These are phyloP conservation scores for Calidris pugnax DNA, from an alignment of 2,113 vertebrate species.

Conservation along the genomic window DNA sequence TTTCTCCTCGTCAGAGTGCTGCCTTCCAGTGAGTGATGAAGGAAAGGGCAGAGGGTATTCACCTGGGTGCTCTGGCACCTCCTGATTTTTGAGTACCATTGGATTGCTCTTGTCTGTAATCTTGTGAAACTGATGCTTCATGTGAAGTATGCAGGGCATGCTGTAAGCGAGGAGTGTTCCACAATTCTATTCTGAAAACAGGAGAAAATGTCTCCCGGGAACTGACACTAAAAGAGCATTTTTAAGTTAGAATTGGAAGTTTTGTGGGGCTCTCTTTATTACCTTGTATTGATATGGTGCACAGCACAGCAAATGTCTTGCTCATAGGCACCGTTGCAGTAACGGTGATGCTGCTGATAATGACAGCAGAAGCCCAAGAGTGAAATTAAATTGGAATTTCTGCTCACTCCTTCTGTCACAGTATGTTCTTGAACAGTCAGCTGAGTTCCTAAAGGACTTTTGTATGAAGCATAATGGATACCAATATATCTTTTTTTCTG, in stretches of 20 bases:
- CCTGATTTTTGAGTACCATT: not conserved
- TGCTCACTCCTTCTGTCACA: not conserved
- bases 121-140: not conserved
- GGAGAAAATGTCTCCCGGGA: not conserved
- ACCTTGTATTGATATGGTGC: not conserved
- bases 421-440: not conserved
- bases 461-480: not conserved
- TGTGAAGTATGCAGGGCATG: not conserved
- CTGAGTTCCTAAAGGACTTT: not conserved
- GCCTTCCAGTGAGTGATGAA: not conserved
- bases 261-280: not conserved
- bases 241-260: not conserved
- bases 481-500: not conserved
- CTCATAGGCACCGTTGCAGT: not conserved
- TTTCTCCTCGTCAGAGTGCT: not conserved
- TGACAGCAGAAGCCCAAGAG: not conserved
- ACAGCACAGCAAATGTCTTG: not conserved
- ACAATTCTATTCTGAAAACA: not conserved
- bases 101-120: not conserved
- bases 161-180: not conserved
- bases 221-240: not conserved
- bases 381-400: not conserved
- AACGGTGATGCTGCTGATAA: not conserved
- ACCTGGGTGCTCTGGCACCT: not conserved
- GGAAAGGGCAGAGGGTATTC: not conserved